Evolutionary conservation across 2,888 invertebrate genomes (phyloP).

Genomic region (Macroteleia sp.): DNA sequence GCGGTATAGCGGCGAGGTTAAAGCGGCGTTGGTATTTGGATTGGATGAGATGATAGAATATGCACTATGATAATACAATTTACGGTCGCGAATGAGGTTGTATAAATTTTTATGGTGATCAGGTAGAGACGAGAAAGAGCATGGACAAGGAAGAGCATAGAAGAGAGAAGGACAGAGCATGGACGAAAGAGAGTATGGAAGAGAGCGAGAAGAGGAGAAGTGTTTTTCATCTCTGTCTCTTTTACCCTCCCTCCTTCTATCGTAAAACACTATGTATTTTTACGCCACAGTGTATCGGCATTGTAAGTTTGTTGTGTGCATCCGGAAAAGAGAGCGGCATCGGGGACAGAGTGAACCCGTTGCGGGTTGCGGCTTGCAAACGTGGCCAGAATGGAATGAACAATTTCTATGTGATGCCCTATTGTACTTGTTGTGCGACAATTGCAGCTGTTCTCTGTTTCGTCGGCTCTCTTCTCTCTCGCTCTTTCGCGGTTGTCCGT

Average conservation of each 20-base stretch:
- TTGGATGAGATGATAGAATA: conserved; percentile 67
- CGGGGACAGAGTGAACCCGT: conserved; percentile 54
- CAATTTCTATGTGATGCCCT: conserved; percentile 64
- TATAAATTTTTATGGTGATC: conserved; percentile 84
- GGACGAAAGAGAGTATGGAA: not conserved
- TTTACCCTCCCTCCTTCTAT: too few relatives aligned
- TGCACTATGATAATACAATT: conserved; percentile 81
- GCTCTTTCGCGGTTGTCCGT: conserved; percentile 16
- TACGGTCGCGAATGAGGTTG: conserved; percentile 78
- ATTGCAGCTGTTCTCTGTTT: conserved; percentile 62
- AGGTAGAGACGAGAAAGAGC: conserved; percentile 70
- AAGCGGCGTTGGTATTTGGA: conserved; percentile 46
- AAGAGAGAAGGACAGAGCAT: too few relatives aligned
- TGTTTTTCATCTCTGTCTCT: too few relatives aligned
- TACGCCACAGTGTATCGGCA: conserved; percentile 54
- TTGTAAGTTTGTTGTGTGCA: conserved; percentile 69
- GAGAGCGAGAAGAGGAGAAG: not conserved
- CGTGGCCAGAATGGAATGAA: conserved; percentile 76
- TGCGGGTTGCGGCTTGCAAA: conserved; percentile 68
- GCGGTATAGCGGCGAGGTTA: conserved; percentile 36
- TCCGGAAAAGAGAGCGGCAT: conserved; percentile 64
- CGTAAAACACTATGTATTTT: too few relatives aligned
- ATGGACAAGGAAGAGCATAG: too few relatives aligned
- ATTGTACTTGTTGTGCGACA: conserved; percentile 66
- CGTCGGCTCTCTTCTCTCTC: conserved; percentile 14